These are phyloP conservation scores for Scaptomyza polygonia DNA, from an alignment of 2,888 invertebrate species.

Conservation along the genomic window DNA sequence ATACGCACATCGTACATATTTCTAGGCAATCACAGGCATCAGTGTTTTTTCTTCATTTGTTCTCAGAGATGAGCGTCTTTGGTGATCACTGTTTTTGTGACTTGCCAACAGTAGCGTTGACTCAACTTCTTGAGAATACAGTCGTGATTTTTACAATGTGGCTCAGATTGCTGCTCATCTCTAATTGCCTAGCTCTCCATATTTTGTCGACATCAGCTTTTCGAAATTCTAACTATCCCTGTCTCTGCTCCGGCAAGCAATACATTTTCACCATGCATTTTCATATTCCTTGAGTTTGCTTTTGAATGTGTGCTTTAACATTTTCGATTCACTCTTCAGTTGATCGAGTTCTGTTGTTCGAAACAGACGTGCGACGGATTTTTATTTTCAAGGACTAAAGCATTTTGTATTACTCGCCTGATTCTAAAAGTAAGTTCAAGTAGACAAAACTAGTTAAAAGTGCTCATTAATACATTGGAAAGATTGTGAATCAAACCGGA, in stretches of 20 bases:
- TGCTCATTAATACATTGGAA: background rate
- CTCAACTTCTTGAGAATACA: background rate
- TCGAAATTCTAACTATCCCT: background rate
- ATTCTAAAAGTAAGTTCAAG: slow-evolving; percentile 1
- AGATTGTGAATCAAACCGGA: background rate
- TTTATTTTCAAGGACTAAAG: background rate
- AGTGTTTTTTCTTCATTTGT: background rate
- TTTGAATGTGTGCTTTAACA: background rate
- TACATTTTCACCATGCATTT: background rate
- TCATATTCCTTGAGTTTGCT: background rate
- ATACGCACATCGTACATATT: too few relatives aligned
- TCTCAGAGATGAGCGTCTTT: slow-evolving; percentile 14
- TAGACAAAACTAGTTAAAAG: background rate
- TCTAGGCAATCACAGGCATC: too few relatives aligned
- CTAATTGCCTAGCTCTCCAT: slow-evolving; percentile 1
- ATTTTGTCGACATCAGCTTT: slow-evolving; percentile 7
- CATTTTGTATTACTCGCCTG: background rate
- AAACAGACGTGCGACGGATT: slow-evolving; percentile 6
- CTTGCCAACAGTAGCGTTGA: background rate
- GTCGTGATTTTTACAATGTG: background rate
- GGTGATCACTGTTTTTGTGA: background rate
- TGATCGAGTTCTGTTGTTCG: slow-evolving; percentile 21
- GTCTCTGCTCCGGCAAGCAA: background rate
- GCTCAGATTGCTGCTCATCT: slow-evolving; percentile 1
- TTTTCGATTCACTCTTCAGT: slow-evolving; percentile 16